Conservation (phyloP, 2,888 invertebrate species). For the Sipunculus nudus region DNA sequence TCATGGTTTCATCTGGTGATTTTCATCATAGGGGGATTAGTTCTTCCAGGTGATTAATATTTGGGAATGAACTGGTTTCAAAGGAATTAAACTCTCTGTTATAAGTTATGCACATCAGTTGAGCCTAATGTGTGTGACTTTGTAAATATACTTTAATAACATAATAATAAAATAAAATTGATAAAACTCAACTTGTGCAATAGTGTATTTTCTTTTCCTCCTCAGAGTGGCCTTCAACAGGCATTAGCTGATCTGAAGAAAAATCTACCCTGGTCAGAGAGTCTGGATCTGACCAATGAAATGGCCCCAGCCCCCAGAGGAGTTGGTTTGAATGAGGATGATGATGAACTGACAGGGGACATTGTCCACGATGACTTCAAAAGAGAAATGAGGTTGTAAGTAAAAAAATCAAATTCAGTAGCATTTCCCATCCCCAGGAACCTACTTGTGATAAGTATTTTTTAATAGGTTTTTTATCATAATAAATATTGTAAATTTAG, state of each 20-base stretch:
- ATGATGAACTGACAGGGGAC: slow-evolving; percentile 41
- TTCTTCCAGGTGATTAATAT: too few species aligned
- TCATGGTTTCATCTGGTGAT: too few species aligned
- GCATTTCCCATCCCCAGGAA: too few species aligned
- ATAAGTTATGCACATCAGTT: not conserved
- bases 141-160: too few species aligned
- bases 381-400: slow-evolving; percentile 80
- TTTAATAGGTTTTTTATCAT: too few species aligned
- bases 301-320: slow-evolving; percentile 73
- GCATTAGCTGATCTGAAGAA: slow-evolving; percentile 79
- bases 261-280: slow-evolving; percentile 85
- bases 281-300: slow-evolving; percentile 79
- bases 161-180: too few species aligned
- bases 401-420: slow-evolving; percentile 9
- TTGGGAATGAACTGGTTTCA: too few species aligned
- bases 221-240: slow-evolving; percentile 72
- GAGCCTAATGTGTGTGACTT: too few species aligned
- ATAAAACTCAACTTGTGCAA: slow-evolving; percentile 1
- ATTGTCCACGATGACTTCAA: slow-evolving; percentile 80
- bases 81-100: too few species aligned
- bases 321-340: slow-evolving; percentile 36
- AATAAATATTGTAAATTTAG: too few species aligned
- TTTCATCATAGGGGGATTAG: too few species aligned
- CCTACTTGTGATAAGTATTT: too few species aligned
- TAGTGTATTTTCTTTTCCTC: slow-evolving; percentile 4